Evolutionary conservation across 2,797 vertebrate genomes (phyloP).

Genomic region (Enoplosus armatus): DNA sequence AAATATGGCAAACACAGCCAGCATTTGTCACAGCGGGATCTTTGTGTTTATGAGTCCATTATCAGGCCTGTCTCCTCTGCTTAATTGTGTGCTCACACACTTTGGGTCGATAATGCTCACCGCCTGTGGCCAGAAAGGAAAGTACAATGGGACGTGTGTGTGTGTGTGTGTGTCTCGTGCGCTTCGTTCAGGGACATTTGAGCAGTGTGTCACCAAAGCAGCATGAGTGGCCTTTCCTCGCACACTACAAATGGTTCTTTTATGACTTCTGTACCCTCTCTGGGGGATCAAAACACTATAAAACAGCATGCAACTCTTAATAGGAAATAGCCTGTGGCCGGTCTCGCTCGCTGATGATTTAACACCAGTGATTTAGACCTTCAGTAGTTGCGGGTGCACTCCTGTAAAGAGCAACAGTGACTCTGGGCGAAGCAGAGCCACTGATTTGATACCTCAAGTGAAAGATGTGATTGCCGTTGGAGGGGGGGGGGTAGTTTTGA

Average conservation of each 20-base stretch:
- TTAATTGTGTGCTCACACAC: constrained; percentile 79
- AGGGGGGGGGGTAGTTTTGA: constrained; percentile 2
- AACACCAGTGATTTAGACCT: constrained; percentile 52
- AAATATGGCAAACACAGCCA: constrained; percentile 62
- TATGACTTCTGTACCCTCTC: constrained; percentile 65
- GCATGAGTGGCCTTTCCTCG: constrained; percentile 72
- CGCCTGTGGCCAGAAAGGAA: constrained; percentile 60
- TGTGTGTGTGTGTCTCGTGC: constrained; percentile 29
- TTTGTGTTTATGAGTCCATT: constrained; percentile 81
- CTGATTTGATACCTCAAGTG: constrained; percentile 49
- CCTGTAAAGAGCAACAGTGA: constrained; percentile 55
- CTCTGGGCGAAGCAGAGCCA: constrained; percentile 45
- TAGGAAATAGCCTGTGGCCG: constrained; percentile 64
- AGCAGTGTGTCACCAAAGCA: constrained; percentile 67
- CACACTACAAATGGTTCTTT: constrained; percentile 72
- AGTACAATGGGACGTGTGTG: constrained; percentile 27
- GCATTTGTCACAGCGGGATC: constrained; percentile 69
- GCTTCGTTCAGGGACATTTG: constrained; percentile 69
- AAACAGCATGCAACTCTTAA: constrained; percentile 69
- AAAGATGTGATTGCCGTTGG: constrained; percentile 46
- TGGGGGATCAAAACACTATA: constrained; percentile 62
- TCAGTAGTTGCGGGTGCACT: constrained; percentile 34
- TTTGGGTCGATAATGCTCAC: constrained; percentile 73
- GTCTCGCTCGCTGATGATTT: constrained; percentile 64
- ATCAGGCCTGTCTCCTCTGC: constrained; percentile 69